phyloP scores from a whole-genome alignment of 2,888 invertebrate species.

The Pyrrhia umbra region DNA sequence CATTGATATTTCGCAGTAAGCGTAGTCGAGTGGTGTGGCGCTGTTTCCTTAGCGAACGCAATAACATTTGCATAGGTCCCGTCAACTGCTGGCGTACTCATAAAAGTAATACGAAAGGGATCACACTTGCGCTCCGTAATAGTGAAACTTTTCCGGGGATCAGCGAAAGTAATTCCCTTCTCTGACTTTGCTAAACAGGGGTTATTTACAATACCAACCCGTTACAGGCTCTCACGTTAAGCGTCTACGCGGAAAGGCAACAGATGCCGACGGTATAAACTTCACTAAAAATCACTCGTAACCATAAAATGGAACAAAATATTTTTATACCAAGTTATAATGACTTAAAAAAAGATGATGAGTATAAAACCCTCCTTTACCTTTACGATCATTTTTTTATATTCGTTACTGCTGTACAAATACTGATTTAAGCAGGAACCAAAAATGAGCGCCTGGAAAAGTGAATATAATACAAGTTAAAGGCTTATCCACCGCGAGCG shows the following conservation, averaged over 20 bases:
- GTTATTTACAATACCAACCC: constrained; percentile 72
- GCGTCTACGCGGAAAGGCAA: constrained; percentile 57
- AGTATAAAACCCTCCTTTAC: background rate
- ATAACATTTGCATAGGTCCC: constrained; percentile 87
- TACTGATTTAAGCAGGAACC: constrained; percentile 64
- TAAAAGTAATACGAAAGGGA: constrained; percentile 85
- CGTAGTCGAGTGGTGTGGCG: constrained; percentile 61
- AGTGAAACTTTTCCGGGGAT: constrained; percentile 80
- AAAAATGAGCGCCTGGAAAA: constrained; percentile 77
- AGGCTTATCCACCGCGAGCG: constrained; percentile 83
- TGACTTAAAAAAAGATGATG: constrained; percentile 15
- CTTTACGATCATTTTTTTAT: constrained; percentile 7
- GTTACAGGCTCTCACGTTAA: constrained; percentile 66
- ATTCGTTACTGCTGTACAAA: constrained; percentile 35
- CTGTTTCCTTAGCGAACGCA: constrained; percentile 79
- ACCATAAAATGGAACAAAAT: constrained; percentile 40
- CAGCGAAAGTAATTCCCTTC: constrained; percentile 80
- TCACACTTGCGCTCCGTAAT: constrained; percentile 80
- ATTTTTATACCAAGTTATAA: constrained; percentile 20
- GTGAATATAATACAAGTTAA: constrained; percentile 84
- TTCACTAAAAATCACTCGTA: constrained; percentile 53
- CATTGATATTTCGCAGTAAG: constrained; percentile 47
- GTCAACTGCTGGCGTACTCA: constrained; percentile 81
- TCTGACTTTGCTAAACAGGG: constrained; percentile 74
- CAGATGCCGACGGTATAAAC: constrained; percentile 66